Evolutionary conservation across 2,113 vertebrate genomes (phyloP), one percentile per base, ranked within the genome.

Genomic region (Bufo bufo): DNA sequence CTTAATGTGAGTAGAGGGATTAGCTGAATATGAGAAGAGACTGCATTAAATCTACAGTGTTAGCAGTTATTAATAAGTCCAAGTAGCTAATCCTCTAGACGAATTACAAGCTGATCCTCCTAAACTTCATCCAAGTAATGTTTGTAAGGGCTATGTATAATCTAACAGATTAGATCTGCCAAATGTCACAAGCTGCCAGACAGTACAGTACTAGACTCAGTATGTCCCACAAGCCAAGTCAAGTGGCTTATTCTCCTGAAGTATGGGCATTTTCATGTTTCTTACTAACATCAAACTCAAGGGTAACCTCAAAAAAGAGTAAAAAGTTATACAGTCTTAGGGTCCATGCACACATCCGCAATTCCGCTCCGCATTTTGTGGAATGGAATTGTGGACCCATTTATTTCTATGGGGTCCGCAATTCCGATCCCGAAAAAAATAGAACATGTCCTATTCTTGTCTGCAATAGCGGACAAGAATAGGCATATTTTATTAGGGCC

Each of bases 21-120:
- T 56, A 81, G n/a, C 23, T 14, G 78, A 58, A 43, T 45, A 81
- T 56, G 56, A 81, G 78, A 43, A 81, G 78, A 50, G 78, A 81
- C 56, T 33, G 23, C 45, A 58, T 58, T 79, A 81, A 81, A 23
- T 59, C 50, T 58, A 81, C 54, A 59, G 78, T 56, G 78, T 81
- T 81, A 58, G 78, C 52, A 81, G 78, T 59, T 81, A 81, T 81
- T 81, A 81, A 59, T 81, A 81, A 59, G 56, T 81, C 75, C 50
- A 54, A 77, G 75, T 81, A 59, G 52, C 54, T 81, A 81, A 81
- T 81, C 78, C 78, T 81, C 52, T 59, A 81, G 78, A 81, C 52
- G 52, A 58, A 56, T 81, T 56, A 81, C 52, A 81, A 56, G 78
- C 23, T 81, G 54, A 81, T 81, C 56, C 78, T 81, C 23, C 56